A percentile compares a stretch with the other conserved stretches of the same genome.
Conservation (phyloP, 2,888 invertebrate genomes). For the Nomada lathburiana region DNA sequence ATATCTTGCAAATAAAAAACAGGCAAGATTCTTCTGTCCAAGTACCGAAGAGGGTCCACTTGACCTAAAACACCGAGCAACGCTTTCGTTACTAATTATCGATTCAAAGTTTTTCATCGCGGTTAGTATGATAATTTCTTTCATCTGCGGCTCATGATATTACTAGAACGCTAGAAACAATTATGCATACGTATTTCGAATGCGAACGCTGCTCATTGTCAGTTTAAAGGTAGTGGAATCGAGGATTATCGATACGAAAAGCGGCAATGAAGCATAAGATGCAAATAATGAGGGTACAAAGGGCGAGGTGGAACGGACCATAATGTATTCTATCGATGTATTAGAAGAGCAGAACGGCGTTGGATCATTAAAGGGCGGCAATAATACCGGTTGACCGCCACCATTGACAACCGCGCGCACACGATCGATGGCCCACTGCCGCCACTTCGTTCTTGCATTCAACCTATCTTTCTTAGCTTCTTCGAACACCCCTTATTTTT, state of each 20-base stretch:
- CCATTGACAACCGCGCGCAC: slow-evolving; percentile 71
- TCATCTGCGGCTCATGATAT: too few relatives aligned
- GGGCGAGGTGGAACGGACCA: not conserved
- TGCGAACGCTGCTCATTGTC: too few relatives aligned
- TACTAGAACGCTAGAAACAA: too few relatives aligned
- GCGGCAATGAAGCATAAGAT: too few relatives aligned
- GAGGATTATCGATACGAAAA: too few relatives aligned
- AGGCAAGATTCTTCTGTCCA: slow-evolving; percentile 26
- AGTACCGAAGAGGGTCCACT: slow-evolving; percentile 6
- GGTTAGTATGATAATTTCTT: not conserved
- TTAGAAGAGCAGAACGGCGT: not conserved
- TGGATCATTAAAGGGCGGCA: too few relatives aligned
- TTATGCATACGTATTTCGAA: too few relatives aligned
- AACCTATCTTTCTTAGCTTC: slow-evolving; percentile 24
- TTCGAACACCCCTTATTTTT: not conserved
- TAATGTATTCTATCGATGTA: not conserved
- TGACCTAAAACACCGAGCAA: slow-evolving; percentile 7
- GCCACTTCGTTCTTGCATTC: slow-evolving; percentile 63
- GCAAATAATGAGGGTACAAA: not conserved
- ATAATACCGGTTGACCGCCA: not conserved
- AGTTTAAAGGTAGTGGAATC: too few relatives aligned
- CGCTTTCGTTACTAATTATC: not conserved
- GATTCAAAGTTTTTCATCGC: not conserved
- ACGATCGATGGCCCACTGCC: slow-evolving; percentile 82
- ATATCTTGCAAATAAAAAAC: not conserved